Percentiles rank a stretch among this genome's conserved stretches.
These are phyloP conservation scores for Hybognathus amarus DNA, from an alignment of 2,797 vertebrate genomes.

Conservation along the genomic window DNA sequence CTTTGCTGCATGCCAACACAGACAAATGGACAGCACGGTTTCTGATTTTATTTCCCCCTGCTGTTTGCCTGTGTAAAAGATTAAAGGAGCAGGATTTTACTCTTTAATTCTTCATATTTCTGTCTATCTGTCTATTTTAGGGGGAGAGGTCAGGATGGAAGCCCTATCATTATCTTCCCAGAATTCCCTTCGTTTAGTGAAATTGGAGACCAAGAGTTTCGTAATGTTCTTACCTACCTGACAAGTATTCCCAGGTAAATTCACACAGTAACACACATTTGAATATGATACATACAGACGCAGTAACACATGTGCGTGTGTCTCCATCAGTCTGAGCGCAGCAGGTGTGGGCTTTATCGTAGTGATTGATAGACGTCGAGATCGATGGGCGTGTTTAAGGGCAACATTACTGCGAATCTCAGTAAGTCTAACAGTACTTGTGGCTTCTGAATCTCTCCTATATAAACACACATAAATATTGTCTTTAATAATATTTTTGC, in stretches of 20 bases:
- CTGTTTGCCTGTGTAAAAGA: slow-evolving; percentile 14
- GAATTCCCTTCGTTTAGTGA: slow-evolving; percentile 89
- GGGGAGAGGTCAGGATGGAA: slow-evolving; percentile 87
- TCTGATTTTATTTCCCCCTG: slow-evolving; percentile 53
- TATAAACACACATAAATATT: background rate
- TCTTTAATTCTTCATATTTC: slow-evolving; percentile 5
- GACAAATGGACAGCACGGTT: background rate
- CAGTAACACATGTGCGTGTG: slow-evolving; percentile 22
- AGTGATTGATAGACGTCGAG: slow-evolving; percentile 93
- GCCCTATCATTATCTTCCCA: slow-evolving; percentile 91
- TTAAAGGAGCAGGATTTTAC: background rate
- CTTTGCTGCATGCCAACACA: slow-evolving; percentile 30
- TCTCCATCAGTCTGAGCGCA: slow-evolving; percentile 82
- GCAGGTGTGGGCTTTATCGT: slow-evolving; percentile 92
- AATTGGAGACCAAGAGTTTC: slow-evolving; percentile 87
- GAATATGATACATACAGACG: slow-evolving; percentile 12
- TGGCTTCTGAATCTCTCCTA: background rate
- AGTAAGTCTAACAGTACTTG: slow-evolving; percentile 77
- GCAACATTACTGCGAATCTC: slow-evolving; percentile 91
- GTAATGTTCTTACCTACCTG: slow-evolving; percentile 90
- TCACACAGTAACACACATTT: slow-evolving; percentile 8
- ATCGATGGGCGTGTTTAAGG: slow-evolving; percentile 96
- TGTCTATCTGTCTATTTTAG: slow-evolving; percentile 66
- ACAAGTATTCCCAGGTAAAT: slow-evolving; percentile 90
- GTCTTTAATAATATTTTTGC: background rate